Evolutionary conservation across 2,888 invertebrate species (phyloP).

Genomic region (Notodonta ziczac): DNA sequence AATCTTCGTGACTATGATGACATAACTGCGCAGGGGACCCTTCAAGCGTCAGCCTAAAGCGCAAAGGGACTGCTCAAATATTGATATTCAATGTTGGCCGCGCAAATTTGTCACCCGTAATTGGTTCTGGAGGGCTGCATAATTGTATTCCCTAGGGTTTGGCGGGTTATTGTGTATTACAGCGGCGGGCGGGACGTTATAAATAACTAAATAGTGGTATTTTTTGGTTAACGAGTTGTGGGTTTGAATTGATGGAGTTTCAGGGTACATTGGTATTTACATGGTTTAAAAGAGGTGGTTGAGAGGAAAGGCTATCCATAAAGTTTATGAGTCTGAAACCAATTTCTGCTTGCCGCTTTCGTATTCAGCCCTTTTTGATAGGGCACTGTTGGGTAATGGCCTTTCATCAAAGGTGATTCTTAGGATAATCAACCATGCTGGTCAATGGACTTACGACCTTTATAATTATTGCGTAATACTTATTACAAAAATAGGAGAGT

Average conservation of each 20-base stretch:
- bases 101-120: constrained; percentile 27
- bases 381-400: no score
- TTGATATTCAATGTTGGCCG: constrained; percentile 17
- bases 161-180: constrained; percentile 12
- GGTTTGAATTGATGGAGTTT: neutral
- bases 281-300: neutral
- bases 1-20: no score
- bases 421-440: no score
- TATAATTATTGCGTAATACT: neutral
- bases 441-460: neutral
- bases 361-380: no score
- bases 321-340: no score
- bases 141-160: constrained; percentile 25
- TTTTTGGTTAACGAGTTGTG: neutral
- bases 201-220: constrained; percentile 6
- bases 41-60: neutral
- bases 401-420: no score
- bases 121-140: constrained; percentile 29
- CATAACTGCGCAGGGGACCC: neutral
- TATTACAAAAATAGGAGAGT: constrained; percentile 1
- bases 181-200: constrained; percentile 4
- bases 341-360: no score
- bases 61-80: constrained; percentile 17
- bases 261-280: neutral
- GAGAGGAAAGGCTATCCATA: no score